phyloP scores from a whole-genome alignment of 2,888 invertebrate species.

The Beris chalybata region DNA sequence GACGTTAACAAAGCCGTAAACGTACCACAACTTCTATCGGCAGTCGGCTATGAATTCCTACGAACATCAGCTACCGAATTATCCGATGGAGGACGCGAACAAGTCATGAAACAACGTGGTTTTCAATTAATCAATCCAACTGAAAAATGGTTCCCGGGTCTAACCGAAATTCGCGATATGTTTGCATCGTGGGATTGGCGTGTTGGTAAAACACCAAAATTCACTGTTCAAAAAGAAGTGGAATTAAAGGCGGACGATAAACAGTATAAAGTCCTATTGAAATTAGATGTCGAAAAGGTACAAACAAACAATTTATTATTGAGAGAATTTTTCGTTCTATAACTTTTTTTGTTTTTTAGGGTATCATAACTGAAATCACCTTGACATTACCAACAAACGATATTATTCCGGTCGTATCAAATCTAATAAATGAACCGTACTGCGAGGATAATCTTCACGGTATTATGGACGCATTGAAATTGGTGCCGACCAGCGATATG shows the following conservation, averaged over 20 bases:
- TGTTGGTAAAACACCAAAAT: conserved; percentile 83
- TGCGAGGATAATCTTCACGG: conserved; percentile 53
- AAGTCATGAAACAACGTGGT: conserved; percentile 75
- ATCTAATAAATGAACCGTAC: conserved; percentile 50
- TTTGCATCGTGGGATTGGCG: conserved; percentile 86
- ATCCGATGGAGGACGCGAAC: conserved; percentile 71
- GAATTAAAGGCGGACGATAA: conserved; percentile 57
- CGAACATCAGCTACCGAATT: conserved; percentile 69
- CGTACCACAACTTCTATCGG: conserved; percentile 72
- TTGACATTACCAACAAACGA: conserved; percentile 51
- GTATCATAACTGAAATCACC: conserved; percentile 52
- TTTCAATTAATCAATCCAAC: conserved; percentile 86
- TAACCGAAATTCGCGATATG: conserved; percentile 68
- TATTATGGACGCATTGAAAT: conserved; percentile 52
- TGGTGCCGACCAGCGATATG: conserved; percentile 55
- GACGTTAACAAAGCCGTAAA: conserved; percentile 73
- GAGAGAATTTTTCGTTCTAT: neutral
- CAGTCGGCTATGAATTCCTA: conserved; percentile 82
- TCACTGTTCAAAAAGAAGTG: conserved; percentile 63
- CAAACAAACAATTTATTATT: conserved; percentile 21
- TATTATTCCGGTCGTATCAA: conserved; percentile 53
- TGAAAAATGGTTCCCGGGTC: conserved; percentile 85
- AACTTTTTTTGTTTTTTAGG: conserved; percentile 42
- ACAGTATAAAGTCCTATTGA: conserved; percentile 62
- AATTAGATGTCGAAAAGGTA: conserved; percentile 58